Conservation (phyloP, 2,113 vertebrate genomes). For the Tretioscincus oriximinensis region DNA sequence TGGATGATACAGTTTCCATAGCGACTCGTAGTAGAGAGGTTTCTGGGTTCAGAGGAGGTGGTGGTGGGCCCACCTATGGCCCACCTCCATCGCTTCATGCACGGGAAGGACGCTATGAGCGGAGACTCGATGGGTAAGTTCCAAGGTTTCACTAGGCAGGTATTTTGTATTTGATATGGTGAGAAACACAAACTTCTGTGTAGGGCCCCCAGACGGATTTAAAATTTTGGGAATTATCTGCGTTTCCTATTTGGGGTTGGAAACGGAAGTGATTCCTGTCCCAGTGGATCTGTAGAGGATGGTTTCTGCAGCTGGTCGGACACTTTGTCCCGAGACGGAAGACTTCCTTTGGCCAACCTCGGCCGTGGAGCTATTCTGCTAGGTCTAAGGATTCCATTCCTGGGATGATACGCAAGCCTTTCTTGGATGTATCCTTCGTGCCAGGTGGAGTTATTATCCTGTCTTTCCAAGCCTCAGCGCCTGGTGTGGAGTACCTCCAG, state of each 20-base stretch:
- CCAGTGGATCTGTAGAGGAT: slow-evolving; percentile 81
- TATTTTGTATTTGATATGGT: slow-evolving; percentile 87
- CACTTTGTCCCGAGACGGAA: slow-evolving; percentile 74
- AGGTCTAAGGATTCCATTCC: slow-evolving; percentile 65
- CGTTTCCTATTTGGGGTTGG: slow-evolving; percentile 85
- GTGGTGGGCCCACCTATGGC: slow-evolving; percentile 93
- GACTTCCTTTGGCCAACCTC: slow-evolving; percentile 72
- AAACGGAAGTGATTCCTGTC: slow-evolving; percentile 81
- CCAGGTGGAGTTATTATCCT: slow-evolving; percentile 75
- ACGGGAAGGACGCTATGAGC: slow-evolving; percentile 99
- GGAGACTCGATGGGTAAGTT: slow-evolving; percentile 91
- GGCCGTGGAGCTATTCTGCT: slow-evolving; percentile 79
- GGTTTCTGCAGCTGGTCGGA: slow-evolving; percentile 80
- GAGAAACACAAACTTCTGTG: slow-evolving; percentile 84
- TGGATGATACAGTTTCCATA: slow-evolving; percentile 97
- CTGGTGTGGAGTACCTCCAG: slow-evolving; percentile 76
- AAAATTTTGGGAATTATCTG: slow-evolving; percentile 82
- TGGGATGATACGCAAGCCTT: slow-evolving; percentile 83
- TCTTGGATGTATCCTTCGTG: slow-evolving; percentile 86
- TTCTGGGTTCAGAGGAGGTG: slow-evolving; percentile 98
- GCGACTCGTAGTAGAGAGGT: slow-evolving; percentile 97
- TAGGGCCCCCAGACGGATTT: slow-evolving; percentile 86
- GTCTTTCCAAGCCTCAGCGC: slow-evolving; percentile 68
- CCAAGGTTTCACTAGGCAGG: slow-evolving; percentile 88
- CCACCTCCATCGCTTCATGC: slow-evolving; percentile 96